Evolutionary conservation across 2,113 vertebrate species (phyloP).

Genomic region (Benthochromis sp.): DNA sequence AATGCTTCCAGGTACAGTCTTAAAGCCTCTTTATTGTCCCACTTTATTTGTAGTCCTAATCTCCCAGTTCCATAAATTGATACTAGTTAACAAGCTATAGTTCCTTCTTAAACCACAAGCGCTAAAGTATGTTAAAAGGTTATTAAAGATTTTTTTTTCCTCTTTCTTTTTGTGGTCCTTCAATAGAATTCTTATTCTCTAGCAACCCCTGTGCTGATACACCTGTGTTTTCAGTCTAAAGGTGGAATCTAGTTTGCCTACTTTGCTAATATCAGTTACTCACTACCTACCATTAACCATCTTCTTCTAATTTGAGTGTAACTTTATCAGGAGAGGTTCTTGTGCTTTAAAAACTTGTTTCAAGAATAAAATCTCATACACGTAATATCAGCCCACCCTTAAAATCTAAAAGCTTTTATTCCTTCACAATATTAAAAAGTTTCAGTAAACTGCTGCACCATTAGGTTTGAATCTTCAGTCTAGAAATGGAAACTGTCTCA

Average conservation of each 20-base stretch:
- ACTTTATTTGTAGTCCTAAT: neutral
- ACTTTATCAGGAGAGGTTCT: neutral
- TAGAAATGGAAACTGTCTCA: neutral
- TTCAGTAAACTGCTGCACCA: neutral
- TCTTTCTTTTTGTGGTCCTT: neutral
- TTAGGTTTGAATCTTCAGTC: neutral
- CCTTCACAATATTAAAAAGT: neutral
- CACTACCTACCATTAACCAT: neutral
- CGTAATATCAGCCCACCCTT: neutral
- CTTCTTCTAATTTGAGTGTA: neutral
- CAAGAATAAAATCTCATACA: neutral
- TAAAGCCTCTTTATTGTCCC: neutral
- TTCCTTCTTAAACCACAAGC: neutral
- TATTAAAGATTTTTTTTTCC: neutral
- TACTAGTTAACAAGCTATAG: neutral
- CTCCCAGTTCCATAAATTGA: neutral
- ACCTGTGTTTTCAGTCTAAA: neutral
- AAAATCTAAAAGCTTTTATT: neutral
- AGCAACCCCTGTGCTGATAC: neutral
- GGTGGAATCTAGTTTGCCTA: neutral
- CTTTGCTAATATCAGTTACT: neutral
- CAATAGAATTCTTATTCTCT: neutral
- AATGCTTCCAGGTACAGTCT: neutral
- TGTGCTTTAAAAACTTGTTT: neutral
- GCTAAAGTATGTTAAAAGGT: neutral